Evolutionary conservation across 2,888 invertebrate species (phyloP), one percentile per base, ranked within the genome.

Genomic region (Tiliacea aurago): DNA sequence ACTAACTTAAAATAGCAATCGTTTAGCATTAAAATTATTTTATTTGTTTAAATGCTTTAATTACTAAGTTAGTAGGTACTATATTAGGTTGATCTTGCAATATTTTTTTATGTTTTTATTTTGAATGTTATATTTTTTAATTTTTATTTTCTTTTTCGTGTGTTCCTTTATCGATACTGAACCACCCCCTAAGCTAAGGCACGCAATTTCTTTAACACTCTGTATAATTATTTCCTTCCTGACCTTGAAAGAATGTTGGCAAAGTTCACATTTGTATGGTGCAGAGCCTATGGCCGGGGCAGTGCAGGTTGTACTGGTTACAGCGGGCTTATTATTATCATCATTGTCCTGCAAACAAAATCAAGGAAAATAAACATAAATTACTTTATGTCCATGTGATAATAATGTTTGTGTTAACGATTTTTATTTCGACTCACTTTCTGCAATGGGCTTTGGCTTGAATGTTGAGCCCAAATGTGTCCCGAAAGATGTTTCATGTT

Each of bases 191-290:
- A n/a, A n/a, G n/a, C n/a, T n/a, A n/a, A n/a, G n/a, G n/a, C n/a
- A n/a, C n/a, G n/a, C n/a, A n/a, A n/a, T n/a, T n/a, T n/a, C n/a
- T n/a, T n/a, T n/a, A n/a, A n/a, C n/a, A n/a, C n/a, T n/a, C n/a
- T n/a, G n/a, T n/a, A n/a, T n/a, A n/a, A n/a, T n/a, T n/a, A 28
- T 59, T 28, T 66, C 23, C 13, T 98, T 33, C 79, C 98, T 92
- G 78, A 97, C 93, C 86, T 97, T 96, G 49, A 94, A 94, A 49
- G 73, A 78, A 15, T 86, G 75, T 61, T 87, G 78, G 78, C 94
- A 93, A 49, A 89, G 88, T 63, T 93, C 92, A 86, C 94, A 94
- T 77, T 87, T 87, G 64, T 92, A 93, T 28, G 84, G 75, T 28
- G 78, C 76, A 11, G 79, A 68, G 55, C 74, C 77, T 11, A 74